These are phyloP conservation scores for Cossypha caffra DNA, from an alignment of 2,797 vertebrate genomes.

Conservation along the genomic window DNA sequence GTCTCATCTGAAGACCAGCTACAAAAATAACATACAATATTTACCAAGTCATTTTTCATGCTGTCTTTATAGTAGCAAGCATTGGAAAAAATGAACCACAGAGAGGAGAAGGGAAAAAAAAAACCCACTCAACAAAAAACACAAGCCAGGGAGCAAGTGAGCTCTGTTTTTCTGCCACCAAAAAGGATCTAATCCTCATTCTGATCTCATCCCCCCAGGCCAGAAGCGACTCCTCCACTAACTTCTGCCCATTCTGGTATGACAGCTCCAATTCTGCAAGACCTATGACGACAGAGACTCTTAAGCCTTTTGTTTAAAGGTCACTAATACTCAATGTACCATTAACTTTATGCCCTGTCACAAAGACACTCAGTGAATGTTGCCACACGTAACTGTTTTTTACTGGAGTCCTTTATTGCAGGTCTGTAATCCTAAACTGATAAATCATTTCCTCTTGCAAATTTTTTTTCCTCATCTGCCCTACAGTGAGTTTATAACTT, in stretches of 20 bases:
- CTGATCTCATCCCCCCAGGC: not conserved
- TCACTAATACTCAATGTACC: not conserved
- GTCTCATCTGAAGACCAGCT: not conserved
- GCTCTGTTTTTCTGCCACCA: slow-evolving; percentile 4
- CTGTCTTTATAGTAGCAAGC: not conserved
- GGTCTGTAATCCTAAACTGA: not conserved
- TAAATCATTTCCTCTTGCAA: not conserved
- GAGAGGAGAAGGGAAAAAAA: not conserved
- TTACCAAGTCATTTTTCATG: slow-evolving; percentile 22
- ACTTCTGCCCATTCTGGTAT: not conserved
- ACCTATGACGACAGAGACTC: not conserved
- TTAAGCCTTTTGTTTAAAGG: slow-evolving; percentile 1
- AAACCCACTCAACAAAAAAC: not conserved
- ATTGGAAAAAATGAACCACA: not conserved
- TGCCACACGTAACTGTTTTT: not conserved
- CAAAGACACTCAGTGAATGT: not conserved
- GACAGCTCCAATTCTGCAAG: not conserved
- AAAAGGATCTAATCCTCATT: not conserved
- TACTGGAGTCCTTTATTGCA: not conserved
- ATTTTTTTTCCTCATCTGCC: not conserved
- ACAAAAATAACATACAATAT: slow-evolving; percentile 24
- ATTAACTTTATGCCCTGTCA: not conserved
- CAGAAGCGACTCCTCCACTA: not conserved
- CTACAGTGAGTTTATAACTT: not conserved
- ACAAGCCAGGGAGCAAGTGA: not conserved